Conservation (phyloP, 2,888 invertebrate genomes). For the Chydorus sphaericus region DNA sequence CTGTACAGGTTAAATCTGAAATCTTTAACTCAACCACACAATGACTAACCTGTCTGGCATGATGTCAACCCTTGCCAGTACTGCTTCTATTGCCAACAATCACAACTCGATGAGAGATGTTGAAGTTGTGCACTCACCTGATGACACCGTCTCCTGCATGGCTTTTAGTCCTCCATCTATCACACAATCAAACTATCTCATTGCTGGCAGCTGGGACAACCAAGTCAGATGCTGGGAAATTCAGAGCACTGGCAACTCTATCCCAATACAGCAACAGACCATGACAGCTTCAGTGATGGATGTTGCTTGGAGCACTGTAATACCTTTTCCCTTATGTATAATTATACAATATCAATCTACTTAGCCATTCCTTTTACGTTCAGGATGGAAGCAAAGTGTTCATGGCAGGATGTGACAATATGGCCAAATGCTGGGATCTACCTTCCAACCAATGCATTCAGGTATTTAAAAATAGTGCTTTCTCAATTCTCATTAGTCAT, state of each 20-base stretch:
- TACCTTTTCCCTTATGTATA: no score
- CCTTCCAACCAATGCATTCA: slow-evolving; percentile 74
- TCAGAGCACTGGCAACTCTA: slow-evolving; percentile 76
- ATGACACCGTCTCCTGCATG: slow-evolving; percentile 89
- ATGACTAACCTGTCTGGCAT: no score
- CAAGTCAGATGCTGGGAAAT: slow-evolving; percentile 85
- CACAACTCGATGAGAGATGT: slow-evolving; percentile 77
- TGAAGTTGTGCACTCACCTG: slow-evolving; percentile 85
- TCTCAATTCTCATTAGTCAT: no score
- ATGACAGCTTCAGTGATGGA: no score
- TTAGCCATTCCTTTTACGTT: no score
- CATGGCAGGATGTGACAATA: slow-evolving; percentile 82
- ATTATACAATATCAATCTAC: no score
- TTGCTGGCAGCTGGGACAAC: slow-evolving; percentile 28
- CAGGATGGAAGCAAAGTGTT: slow-evolving; percentile 77
- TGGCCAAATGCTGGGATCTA: slow-evolving; percentile 85
- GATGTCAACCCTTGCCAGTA: no score
- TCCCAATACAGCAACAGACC: slow-evolving; percentile 87
- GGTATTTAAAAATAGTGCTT: no score
- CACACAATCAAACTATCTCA: no score
- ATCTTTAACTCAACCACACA: no score
- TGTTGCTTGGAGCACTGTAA: slow-evolving; percentile 88
- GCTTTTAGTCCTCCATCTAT: slow-evolving; percentile 81
- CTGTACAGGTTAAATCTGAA: no score
- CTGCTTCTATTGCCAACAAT: no score